Conservation (phyloP, 1,140 invertebrate genomes). For the Zaprionus davidi region DNA sequence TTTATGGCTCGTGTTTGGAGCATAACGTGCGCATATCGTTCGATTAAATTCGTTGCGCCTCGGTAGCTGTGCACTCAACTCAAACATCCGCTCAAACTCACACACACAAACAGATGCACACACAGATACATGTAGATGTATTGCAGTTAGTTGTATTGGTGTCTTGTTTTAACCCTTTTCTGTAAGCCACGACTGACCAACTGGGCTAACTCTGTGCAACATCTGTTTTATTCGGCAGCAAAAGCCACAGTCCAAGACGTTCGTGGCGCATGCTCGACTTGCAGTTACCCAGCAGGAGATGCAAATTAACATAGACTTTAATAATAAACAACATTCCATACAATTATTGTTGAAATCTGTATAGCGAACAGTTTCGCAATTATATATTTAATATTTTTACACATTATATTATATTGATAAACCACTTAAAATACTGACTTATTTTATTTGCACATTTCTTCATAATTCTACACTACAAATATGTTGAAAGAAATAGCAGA, state of each 20-base stretch:
- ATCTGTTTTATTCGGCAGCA: conserved; percentile 47
- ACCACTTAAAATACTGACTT: too few species aligned
- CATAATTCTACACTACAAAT: too few species aligned
- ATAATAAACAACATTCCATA: background rate
- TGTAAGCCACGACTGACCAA: conserved; percentile 48
- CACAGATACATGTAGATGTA: conserved; percentile 21
- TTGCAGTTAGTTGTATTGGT: conserved; percentile 16
- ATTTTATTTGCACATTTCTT: too few species aligned
- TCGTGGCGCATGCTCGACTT: background rate
- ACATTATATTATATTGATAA: too few species aligned
- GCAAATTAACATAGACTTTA: background rate
- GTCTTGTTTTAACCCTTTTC: conserved; percentile 40
- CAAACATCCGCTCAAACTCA: conserved; percentile 70
- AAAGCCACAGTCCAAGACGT: conserved; percentile 3
- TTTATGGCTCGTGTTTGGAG: conserved; percentile 48
- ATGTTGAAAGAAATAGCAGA: too few species aligned
- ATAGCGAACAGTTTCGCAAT: too few species aligned
- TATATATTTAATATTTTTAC: too few species aligned
- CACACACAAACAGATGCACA: conserved; percentile 6
- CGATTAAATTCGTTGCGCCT: conserved; percentile 81
- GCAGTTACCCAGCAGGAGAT: conserved; percentile 1
- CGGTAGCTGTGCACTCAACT: conserved; percentile 80
- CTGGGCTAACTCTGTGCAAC: conserved; percentile 40
- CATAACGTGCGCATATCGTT: conserved; percentile 65
- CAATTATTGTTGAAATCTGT: background rate